Evolutionary conservation across 2,113 vertebrate species (phyloP), one percentile per base, ranked within the genome.

Genomic region (Tragelaphus scriptus): DNA sequence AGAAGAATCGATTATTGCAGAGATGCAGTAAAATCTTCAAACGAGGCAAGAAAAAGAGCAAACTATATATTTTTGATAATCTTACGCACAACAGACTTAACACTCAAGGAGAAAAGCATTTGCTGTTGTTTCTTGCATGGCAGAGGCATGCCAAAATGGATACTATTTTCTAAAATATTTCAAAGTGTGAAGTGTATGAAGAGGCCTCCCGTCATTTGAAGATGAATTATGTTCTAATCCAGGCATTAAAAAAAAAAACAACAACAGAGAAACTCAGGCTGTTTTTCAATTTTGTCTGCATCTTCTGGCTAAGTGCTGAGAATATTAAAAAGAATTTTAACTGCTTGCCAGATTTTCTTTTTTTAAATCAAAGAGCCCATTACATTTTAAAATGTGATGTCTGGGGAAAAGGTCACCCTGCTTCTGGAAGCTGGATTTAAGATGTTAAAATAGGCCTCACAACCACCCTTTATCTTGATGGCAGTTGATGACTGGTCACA

Each of bases 111-210:
- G 91, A 97, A 95, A 98, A 97, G 93, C 95, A 94, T 97, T 98
- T 98, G 97, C 88, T 97, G 91, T 97, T 98, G 96, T 97, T 97
- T 98, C 94, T 94, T 97, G 40, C 92, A 65, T 91, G 75, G 95
- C 44, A 92, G 85, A 85, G 59, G 55, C 96, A 93, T 98, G 97
- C 96, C 97, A 98, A 98, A 95, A 97, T 98, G 97, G 98, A 96
- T 97, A 96, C 81, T 98, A 97, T 98, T 98, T 98, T 98, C 97
- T 97, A 98, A 97, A 98, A 94, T 98, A 97, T 97, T 98, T 97
- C 88, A 47, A 97, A 56, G 94, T 97, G 97, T 97, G 89, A 98
- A 98, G 87, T 87, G 93, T 87, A 92, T 88, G 88, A 97, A 91
- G 95, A 98, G 95, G 89, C 91, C 86, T 97, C 93, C 95, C 89